phyloP scores from a whole-genome alignment of 2,113 vertebrate species.

The Triplophysa dalaica region DNA sequence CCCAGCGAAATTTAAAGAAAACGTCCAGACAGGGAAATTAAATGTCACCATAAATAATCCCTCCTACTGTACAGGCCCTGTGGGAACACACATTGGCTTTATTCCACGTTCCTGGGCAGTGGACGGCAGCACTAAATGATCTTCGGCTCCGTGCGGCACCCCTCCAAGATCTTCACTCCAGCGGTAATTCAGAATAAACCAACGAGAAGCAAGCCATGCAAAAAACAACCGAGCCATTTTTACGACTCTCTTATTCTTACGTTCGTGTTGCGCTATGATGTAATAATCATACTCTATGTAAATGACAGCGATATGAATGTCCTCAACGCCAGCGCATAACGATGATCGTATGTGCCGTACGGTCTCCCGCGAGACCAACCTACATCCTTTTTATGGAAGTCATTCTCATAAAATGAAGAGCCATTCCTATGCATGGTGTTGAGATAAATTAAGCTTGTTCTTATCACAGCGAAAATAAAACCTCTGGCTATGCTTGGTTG shows the following conservation, averaged over 20 bases:
- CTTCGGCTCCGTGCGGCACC: conserved; percentile 7
- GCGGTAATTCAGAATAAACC: not conserved
- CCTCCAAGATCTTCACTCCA: conserved; percentile 6
- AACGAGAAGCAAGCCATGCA: conserved; percentile 7
- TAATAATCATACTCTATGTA: conserved; percentile 51
- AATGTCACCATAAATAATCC: conserved; percentile 63
- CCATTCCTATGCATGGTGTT: conserved; percentile 65
- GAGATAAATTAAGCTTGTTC: conserved; percentile 64
- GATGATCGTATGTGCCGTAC: conserved; percentile 61
- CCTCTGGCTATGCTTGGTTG: conserved; percentile 34
- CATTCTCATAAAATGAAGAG: conserved; percentile 53
- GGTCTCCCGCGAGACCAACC: conserved; percentile 60
- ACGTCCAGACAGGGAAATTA: conserved; percentile 61
- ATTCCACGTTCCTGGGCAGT: not conserved
- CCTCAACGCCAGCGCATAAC: conserved; percentile 62
- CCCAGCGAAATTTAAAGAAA: conserved; percentile 60
- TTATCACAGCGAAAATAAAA: conserved; percentile 48
- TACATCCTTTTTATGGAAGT: conserved; percentile 54
- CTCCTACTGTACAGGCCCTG: conserved; percentile 22
- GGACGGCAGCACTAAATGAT: conserved; percentile 8
- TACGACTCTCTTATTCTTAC: conserved; percentile 34
- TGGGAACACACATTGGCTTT: conserved; percentile 10
- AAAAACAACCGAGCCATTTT: conserved; percentile 20
- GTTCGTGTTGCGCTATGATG: conserved; percentile 27
- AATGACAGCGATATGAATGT: conserved; percentile 69